These are phyloP conservation scores for Callocephalon fimbriatum DNA, from an alignment of 2,113 vertebrate genomes.

Conservation along the genomic window DNA sequence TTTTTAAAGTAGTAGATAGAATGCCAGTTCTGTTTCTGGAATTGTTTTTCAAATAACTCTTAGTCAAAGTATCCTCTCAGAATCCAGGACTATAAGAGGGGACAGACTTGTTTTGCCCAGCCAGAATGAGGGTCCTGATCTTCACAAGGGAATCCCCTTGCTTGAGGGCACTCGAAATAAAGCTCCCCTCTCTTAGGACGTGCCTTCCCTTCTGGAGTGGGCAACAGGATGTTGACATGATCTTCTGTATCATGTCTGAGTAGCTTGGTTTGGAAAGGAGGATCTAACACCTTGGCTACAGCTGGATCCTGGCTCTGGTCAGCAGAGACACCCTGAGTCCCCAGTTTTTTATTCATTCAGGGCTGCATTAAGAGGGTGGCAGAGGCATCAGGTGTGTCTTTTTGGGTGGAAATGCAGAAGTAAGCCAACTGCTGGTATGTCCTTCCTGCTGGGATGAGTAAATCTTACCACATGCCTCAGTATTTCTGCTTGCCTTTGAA, in stretches of 20 bases:
- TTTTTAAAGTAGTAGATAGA: neutral
- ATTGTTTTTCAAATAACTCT: neutral
- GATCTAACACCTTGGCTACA: neutral
- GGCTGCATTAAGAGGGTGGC: neutral
- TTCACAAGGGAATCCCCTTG: neutral
- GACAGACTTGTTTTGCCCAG: neutral
- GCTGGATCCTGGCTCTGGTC: neutral
- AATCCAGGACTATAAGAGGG: neutral
- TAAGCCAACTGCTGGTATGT: accelerated
- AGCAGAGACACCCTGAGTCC: neutral
- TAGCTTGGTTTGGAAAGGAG: neutral
- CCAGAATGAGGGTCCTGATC: neutral
- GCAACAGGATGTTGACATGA: accelerated
- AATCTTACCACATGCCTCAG: neutral
- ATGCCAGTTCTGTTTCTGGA: neutral
- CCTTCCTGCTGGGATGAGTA: accelerated
- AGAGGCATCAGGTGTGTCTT: neutral
- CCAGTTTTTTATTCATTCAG: neutral
- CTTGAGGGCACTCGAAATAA: neutral
- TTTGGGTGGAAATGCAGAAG: neutral
- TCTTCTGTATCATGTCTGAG: neutral
- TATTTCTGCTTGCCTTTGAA: neutral
- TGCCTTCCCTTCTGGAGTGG: accelerated
- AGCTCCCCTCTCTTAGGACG: neutral
- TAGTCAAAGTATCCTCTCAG: neutral